Evolutionary conservation across 1,140 invertebrate species (phyloP).

Genomic region (Leptinotarsa texana): DNA sequence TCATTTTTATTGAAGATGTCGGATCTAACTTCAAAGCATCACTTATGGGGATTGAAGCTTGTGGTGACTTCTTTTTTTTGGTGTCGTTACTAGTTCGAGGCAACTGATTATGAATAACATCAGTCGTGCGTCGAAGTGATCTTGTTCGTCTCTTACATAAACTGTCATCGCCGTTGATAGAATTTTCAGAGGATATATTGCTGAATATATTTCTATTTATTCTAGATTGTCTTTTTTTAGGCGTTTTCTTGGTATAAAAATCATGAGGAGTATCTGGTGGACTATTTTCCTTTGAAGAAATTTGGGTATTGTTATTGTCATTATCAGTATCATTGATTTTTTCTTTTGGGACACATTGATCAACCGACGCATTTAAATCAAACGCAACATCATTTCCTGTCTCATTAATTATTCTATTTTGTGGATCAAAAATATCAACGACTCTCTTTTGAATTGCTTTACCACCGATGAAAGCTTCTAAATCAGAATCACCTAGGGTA

Average conservation of each 20-base stretch:
- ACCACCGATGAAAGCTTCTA: conserved; percentile 11
- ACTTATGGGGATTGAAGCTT: too few relatives aligned
- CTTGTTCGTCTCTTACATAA: neutral
- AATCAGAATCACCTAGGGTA: conserved; percentile 19
- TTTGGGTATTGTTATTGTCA: neutral
- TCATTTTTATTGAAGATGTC: neutral
- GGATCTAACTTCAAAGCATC: neutral
- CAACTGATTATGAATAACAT: neutral
- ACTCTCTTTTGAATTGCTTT: neutral
- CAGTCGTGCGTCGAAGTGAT: neutral
- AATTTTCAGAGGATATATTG: neutral
- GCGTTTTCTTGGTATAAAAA: neutral
- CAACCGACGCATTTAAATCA: too few relatives aligned
- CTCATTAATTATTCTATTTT: neutral
- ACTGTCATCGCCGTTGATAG: neutral
- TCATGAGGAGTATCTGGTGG: neutral
- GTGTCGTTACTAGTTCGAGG: neutral
- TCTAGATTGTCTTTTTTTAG: neutral
- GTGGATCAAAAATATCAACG: neutral
- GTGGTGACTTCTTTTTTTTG: too few relatives aligned
- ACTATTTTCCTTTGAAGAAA: conserved; percentile 8
- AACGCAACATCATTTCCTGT: too few relatives aligned
- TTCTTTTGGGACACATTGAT: neutral
- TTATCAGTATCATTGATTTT: neutral
- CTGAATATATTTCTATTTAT: neutral